These are phyloP conservation scores for Zaprionus davidi DNA, from an alignment of 1,140 invertebrate species.

Conservation along the genomic window DNA sequence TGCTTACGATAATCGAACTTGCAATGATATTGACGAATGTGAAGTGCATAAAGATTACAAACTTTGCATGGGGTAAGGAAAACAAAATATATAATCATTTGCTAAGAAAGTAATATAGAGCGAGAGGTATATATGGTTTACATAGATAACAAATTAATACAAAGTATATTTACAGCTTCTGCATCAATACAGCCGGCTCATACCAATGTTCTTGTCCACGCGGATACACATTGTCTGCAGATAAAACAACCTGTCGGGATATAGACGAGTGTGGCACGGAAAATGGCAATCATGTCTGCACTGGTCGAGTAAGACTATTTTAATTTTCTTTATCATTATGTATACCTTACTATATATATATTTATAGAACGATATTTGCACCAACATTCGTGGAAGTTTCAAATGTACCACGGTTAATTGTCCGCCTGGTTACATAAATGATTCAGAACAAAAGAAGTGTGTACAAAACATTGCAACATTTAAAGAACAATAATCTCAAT, in stretches of 20 bases:
- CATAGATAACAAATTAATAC: neutral
- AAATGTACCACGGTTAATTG: slow-evolving; percentile 94
- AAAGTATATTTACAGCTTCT: slow-evolving; percentile 84
- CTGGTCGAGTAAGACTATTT: slow-evolving; percentile 85
- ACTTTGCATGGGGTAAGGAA: slow-evolving; percentile 89
- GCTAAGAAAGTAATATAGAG: neutral
- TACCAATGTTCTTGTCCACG: slow-evolving; percentile 94
- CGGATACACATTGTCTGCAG: slow-evolving; percentile 90
- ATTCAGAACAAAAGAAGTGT: slow-evolving; percentile 91
- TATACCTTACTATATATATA: neutral
- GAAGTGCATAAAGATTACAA: slow-evolving; percentile 88
- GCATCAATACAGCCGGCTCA: slow-evolving; percentile 94
- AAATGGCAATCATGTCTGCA: slow-evolving; percentile 85
- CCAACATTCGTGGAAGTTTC: slow-evolving; percentile 95
- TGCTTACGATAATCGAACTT: slow-evolving; percentile 90
- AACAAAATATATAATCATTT: neutral
- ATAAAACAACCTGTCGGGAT: slow-evolving; percentile 92
- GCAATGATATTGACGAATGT: slow-evolving; percentile 95
- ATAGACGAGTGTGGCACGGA: slow-evolving; percentile 93
- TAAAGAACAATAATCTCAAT: slow-evolving; percentile 38
- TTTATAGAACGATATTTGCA: slow-evolving; percentile 89
- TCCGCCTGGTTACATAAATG: slow-evolving; percentile 91
- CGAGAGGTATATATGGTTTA: neutral
- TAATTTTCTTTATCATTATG: neutral
- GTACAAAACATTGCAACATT: slow-evolving; percentile 31